A percentile compares a stretch with the other conserved stretches of the same genome.
These are phyloP conservation scores for Sparidentex hasta DNA, from an alignment of 2,797 vertebrate genomes.

Conservation along the genomic window DNA sequence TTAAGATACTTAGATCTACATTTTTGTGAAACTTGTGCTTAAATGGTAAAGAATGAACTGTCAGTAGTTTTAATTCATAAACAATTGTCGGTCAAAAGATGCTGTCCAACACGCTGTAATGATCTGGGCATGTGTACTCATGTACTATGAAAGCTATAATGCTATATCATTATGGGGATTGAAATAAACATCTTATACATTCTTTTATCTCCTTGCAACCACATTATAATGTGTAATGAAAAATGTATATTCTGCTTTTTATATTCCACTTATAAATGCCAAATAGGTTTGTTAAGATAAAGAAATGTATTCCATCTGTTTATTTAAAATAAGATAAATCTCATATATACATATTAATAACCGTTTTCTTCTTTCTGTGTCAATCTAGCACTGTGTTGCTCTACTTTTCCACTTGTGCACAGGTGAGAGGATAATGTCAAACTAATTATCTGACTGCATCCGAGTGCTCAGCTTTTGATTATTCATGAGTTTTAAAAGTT, in stretches of 20 bases:
- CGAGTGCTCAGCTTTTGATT: constrained; percentile 71
- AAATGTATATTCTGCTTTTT: neutral
- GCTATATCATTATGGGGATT: no score
- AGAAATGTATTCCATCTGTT: neutral
- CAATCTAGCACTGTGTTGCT: constrained; percentile 30
- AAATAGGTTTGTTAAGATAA: neutral
- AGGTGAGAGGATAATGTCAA: constrained; percentile 82
- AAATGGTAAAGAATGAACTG: neutral
- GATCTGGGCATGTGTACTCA: neutral
- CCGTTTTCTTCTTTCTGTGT: constrained; percentile 22
- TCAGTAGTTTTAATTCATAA: neutral
- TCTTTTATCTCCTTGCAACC: neutral
- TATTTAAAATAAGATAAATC: neutral
- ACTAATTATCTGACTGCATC: constrained; percentile 76
- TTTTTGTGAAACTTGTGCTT: no score
- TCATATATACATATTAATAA: neutral
- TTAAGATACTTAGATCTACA: neutral
- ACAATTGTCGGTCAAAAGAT: no score
- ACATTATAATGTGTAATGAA: neutral
- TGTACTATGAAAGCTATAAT: no score
- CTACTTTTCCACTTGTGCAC: constrained; percentile 60
- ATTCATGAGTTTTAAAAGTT: constrained; percentile 66
- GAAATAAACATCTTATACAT: neutral
- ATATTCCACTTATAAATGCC: neutral
- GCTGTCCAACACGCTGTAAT: neutral